Conservation (phyloP, 2,797 vertebrate genomes). For the Carcharodon carcharias region DNA sequence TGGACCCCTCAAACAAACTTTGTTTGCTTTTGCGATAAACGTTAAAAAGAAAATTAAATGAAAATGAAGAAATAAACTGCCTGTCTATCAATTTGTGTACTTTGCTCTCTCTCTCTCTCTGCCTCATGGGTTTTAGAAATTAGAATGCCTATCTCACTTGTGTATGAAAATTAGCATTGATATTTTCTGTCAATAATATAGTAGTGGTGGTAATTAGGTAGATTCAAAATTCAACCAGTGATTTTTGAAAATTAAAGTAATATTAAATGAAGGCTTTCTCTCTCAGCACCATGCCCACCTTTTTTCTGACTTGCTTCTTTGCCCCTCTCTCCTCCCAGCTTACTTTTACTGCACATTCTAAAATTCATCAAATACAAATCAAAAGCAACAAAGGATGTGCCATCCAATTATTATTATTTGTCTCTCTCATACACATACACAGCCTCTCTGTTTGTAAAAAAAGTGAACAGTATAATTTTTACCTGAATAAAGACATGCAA, state of each 20-base stretch:
- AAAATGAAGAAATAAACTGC: not conserved
- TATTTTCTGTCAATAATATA: not conserved
- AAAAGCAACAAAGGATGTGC: no score
- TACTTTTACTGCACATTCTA: no score
- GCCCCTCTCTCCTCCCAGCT: no score
- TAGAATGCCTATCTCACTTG: not conserved
- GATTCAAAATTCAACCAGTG: not conserved
- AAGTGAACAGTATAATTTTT: no score
- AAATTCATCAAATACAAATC: no score
- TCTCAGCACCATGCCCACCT: no score
- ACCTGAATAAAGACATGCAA: no score
- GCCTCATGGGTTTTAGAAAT: not conserved
- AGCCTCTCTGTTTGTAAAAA: no score
- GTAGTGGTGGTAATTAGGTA: not conserved
- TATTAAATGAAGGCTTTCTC: not conserved
- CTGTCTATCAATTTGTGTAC: not conserved
- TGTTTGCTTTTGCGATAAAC: no score
- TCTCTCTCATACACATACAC: no score
- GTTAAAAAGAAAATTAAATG: not conserved
- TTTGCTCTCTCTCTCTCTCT: not conserved
- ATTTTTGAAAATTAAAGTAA: not conserved
- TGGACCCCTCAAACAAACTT: not conserved
- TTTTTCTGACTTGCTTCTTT: no score
- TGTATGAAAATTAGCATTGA: not conserved
- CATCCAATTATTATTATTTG: no score